Evolutionary conservation across 2,888 invertebrate genomes (phyloP).

Genomic region (Podotricha telesiphe): DNA sequence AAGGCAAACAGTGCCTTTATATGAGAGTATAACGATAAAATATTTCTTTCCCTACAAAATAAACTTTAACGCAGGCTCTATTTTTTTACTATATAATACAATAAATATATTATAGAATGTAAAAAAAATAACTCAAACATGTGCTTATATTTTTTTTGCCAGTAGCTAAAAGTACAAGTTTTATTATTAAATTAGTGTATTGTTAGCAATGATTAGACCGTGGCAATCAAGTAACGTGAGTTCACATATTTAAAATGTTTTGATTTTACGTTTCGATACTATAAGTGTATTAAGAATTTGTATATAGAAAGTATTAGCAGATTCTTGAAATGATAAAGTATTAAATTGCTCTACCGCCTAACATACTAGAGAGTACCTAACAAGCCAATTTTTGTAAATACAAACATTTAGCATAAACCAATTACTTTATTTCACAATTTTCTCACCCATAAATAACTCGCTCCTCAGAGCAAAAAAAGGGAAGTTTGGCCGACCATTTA

Average conservation of each 20-base stretch:
- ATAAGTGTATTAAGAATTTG: too few relatives aligned
- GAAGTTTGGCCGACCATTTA: constrained; percentile 69
- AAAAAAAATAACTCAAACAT: neutral
- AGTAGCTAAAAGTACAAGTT: neutral
- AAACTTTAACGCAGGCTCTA: neutral
- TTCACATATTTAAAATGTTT: too few relatives aligned
- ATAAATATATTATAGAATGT: neutral
- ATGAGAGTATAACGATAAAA: constrained; percentile 39
- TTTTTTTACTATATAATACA: neutral
- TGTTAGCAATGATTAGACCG: too few relatives aligned
- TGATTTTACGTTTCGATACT: too few relatives aligned
- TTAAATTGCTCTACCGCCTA: too few relatives aligned
- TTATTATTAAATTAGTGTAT: too few relatives aligned
- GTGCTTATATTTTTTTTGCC: constrained; percentile 32
- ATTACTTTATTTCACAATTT: constrained; percentile 26
- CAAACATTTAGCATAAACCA: constrained; percentile 2
- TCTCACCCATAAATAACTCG: constrained; percentile 34
- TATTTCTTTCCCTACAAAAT: constrained; percentile 28
- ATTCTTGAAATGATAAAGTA: too few relatives aligned
- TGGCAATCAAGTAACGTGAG: too few relatives aligned
- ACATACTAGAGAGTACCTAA: too few relatives aligned
- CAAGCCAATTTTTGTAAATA: neutral
- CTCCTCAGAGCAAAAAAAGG: constrained; percentile 47
- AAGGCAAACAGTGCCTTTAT: constrained; percentile 38
- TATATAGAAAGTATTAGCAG: too few relatives aligned